Conservation (phyloP, 2,113 vertebrate genomes). For the Mionectes macconnelli region DNA sequence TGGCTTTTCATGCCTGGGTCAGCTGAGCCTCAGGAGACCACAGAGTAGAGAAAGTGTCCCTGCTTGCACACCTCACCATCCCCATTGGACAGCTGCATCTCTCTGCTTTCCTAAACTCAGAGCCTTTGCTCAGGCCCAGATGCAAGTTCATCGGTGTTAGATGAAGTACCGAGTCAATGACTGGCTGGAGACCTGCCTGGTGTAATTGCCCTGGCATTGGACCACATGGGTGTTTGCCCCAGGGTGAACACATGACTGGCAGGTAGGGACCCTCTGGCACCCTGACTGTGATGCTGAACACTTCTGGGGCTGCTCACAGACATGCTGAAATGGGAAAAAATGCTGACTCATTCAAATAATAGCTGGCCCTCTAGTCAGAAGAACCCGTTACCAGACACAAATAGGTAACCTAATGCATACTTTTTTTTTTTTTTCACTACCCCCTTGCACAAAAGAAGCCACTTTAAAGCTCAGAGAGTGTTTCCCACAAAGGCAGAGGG, state of each 20-base stretch:
- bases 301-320: background rate
- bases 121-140: background rate
- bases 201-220: background rate
- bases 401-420: background rate
- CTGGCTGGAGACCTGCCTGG: rapidly evolving
- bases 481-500: slow-evolving; percentile 16
- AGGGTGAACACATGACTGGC: rapidly evolving
- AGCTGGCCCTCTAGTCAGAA: background rate
- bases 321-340: background rate
- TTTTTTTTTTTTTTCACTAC: background rate
- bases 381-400: background rate
- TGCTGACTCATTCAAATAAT: background rate
- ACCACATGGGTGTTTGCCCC: rapidly evolving
- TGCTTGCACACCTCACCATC: background rate
- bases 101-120: background rate
- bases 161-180: rapidly evolving
- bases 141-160: background rate
- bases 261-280: background rate
- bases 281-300: background rate
- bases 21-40: background rate
- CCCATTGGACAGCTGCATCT: background rate
- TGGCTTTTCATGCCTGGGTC: background rate
- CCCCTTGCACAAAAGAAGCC: background rate
- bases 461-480: background rate
- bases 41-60: background rate